Evolutionary conservation across 2,113 vertebrate species (phyloP).

Genomic region (Garra rufa): DNA sequence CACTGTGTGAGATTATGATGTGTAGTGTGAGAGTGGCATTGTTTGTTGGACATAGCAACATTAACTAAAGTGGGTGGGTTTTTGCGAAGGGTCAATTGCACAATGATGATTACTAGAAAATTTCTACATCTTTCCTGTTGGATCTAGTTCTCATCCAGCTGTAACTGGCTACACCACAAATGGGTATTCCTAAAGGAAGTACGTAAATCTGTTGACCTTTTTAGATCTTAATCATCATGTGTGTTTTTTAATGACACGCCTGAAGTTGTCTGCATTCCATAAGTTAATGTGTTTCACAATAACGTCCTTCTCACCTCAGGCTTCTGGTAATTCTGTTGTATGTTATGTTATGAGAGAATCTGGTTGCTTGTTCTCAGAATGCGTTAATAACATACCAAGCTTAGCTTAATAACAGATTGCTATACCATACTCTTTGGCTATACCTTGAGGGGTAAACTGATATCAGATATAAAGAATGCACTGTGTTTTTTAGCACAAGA

Average conservation of each 20-base stretch:
- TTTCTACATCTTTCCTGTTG: background rate
- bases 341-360: background rate
- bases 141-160: background rate
- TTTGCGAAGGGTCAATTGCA: too few relatives aligned
- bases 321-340: background rate
- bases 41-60: too few relatives aligned
- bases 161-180: constrained; percentile 1
- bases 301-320: background rate
- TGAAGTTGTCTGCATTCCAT: background rate
- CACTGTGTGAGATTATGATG: too few relatives aligned
- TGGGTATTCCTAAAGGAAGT: background rate
- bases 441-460: background rate
- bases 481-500: too few relatives aligned
- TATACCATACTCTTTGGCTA: too few relatives aligned
- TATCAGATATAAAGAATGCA: background rate
- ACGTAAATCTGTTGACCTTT: background rate
- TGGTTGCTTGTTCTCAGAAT: background rate
- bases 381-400: too few relatives aligned
- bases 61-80: too few relatives aligned
- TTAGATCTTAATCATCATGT: background rate
- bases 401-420: background rate
- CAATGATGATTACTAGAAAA: background rate
- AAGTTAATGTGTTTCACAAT: background rate
- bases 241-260: background rate
- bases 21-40: too few relatives aligned